Base-by-base conservation (phyloP, 1,140 invertebrate species). In the Chelonus insularis region DNA sequence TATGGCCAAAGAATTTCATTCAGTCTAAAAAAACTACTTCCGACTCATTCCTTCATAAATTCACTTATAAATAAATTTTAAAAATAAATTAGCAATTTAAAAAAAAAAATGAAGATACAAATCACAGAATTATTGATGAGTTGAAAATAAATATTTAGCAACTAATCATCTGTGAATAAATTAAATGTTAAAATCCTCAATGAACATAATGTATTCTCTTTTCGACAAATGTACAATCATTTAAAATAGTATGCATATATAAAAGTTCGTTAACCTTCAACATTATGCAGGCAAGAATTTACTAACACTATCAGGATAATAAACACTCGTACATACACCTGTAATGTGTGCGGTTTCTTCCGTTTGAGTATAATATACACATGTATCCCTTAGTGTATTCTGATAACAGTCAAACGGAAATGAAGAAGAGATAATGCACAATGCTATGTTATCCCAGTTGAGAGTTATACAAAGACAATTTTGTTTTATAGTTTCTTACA, bases 201-300 rank as follows among this genome's bases (percentile, higher is more conserved):
- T 11, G 32, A 34, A 39, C n/a, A 11, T 39, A 11, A n/a, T 39
- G n/a, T n/a, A 12, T 11, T 12, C n/a, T 14, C 8, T 16, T 16
- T 48, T 23, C 5, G 18, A 29, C 11, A 48, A 48, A 23, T 4
- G 7, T 23, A 29, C 21, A 11, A 9, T 23, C 11, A 25, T 29
- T 25, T 48, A 32, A 43, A 23, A 34, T 34, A 32, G 16, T 12
- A 51, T 51, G 2, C 5, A 21, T 7, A 34, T 16, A 51, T 34
- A 23, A 16, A 29, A 55, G 52, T 55, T 6, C 52, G 39, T 55
- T 55, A 39, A 55, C 52, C 52, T 29, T 39, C 8, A 18, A 21
- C 34, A 55, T 55, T 55, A 55, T 55, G 52, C 52, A 55, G 32
- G 32, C 52, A 55, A 55, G 52, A 55, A 55, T 55, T 36, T 39